phyloP scores from a whole-genome alignment of 2,888 invertebrate species.

The Drosophila prostipennis region DNA sequence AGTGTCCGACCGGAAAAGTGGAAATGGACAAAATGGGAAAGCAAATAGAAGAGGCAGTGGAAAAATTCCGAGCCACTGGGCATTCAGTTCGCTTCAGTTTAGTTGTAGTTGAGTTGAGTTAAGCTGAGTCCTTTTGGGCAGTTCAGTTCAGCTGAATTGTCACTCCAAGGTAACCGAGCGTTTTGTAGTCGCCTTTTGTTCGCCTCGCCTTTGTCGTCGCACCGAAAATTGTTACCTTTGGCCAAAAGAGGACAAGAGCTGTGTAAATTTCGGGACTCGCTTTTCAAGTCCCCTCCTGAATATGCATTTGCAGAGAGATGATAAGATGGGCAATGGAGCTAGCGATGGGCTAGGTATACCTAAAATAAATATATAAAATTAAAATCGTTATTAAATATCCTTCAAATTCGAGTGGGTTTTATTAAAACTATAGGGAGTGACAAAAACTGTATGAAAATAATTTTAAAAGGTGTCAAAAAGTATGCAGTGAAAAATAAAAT shows the following conservation, averaged over 20 bases:
- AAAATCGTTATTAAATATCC: too few relatives aligned
- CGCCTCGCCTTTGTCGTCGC: slow-evolving; percentile 18
- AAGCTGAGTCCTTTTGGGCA: slow-evolving; percentile 22
- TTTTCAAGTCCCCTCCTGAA: slow-evolving; percentile 54
- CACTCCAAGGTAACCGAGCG: slow-evolving; percentile 37
- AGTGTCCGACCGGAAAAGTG: slow-evolving; percentile 18
- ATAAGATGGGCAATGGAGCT: neutral
- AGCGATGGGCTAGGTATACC: neutral
- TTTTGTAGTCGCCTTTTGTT: slow-evolving; percentile 36
- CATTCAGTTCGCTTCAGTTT: slow-evolving; percentile 23
- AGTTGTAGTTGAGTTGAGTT: slow-evolving; percentile 30
- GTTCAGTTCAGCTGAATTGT: slow-evolving; percentile 27
- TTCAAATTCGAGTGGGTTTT: too few relatives aligned
- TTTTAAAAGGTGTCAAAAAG: too few relatives aligned
- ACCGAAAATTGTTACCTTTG: slow-evolving; percentile 12
- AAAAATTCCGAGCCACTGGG: slow-evolving; percentile 25
- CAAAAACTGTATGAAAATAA: too few relatives aligned
- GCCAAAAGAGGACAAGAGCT: slow-evolving; percentile 20
- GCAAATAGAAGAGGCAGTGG: slow-evolving; percentile 20
- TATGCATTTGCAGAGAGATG: slow-evolving; percentile 45
- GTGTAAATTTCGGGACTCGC: slow-evolving; percentile 24
- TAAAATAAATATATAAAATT: too few relatives aligned
- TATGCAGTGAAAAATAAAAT: too few relatives aligned
- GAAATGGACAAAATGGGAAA: slow-evolving; percentile 9
- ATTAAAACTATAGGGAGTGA: too few relatives aligned